A percentile compares a stretch with the other conserved stretches of the same genome.
phyloP scores from a whole-genome alignment of 1,140 invertebrate genomes.

The Apis mellifera region DNA sequence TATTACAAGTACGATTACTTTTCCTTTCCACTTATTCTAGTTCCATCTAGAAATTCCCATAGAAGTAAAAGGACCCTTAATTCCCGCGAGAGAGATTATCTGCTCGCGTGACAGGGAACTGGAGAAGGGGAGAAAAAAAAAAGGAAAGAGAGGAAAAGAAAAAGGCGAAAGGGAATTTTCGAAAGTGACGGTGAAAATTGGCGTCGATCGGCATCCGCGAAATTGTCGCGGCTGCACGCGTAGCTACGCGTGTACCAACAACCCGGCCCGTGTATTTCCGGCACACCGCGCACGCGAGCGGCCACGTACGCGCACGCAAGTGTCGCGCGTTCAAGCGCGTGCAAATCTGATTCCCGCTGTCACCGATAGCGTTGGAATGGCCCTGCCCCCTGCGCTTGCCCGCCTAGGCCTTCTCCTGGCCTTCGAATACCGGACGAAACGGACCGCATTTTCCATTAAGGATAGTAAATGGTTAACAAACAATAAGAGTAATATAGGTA shows the following conservation, averaged over 20 bases:
- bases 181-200: slow-evolving; percentile 5
- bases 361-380: slow-evolving; percentile 5
- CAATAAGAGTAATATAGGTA: neutral
- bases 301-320: slow-evolving; percentile 26
- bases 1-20: too few species aligned
- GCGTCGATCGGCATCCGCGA: neutral
- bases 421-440: neutral
- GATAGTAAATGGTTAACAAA: neutral
- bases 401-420: neutral
- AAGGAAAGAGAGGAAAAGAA: neutral
- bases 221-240: slow-evolving; percentile 17
- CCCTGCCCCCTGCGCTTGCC: too few species aligned
- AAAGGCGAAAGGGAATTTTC: neutral
- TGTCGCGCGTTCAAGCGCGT: slow-evolving; percentile 35
- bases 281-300: slow-evolving; percentile 20
- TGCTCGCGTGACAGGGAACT: neutral
- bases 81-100: slow-evolving; percentile 10
- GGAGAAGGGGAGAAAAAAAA: too few species aligned
- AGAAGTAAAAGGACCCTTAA: neutral
- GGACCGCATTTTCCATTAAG: neutral
- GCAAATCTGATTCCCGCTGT: slow-evolving; percentile 34
- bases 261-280: neutral
- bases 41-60: neutral
- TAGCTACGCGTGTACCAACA: slow-evolving; percentile 2
- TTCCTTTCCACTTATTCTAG: too few species aligned